Conservation (phyloP, 2,113 vertebrate genomes). For the Bucco capensis region DNA sequence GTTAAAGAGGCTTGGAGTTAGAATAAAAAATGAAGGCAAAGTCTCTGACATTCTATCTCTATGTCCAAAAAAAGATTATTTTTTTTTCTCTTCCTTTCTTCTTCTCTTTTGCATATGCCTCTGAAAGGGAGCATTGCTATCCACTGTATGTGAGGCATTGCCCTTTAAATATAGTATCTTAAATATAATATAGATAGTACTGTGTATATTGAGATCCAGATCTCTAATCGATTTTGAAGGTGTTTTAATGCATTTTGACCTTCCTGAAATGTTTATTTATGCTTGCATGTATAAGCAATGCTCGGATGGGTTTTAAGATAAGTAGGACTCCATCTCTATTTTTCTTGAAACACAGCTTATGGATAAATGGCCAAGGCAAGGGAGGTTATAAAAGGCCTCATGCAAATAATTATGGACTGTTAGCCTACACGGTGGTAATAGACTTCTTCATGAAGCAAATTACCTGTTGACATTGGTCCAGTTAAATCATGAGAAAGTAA, state of each 20-base stretch:
- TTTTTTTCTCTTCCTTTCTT: not conserved
- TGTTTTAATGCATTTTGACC: not conserved
- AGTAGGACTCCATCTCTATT: not conserved
- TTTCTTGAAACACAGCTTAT: not conserved
- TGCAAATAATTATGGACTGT: not conserved
- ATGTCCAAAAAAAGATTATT: not conserved
- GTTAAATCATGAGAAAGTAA: not conserved
- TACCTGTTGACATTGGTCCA: not conserved
- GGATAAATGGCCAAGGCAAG: not conserved
- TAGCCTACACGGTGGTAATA: not conserved
- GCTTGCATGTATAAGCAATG: not conserved
- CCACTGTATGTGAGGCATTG: not conserved
- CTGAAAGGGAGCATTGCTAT: not conserved
- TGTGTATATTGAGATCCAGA: not conserved
- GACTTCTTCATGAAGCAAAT: not conserved
- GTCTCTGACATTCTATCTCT: not conserved
- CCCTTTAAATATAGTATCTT: not conserved
- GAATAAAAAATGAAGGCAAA: not conserved
- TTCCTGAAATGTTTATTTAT: not conserved
- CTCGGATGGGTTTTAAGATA: not conserved
- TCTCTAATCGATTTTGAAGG: not conserved
- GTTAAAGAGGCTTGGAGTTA: not conserved
- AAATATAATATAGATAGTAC: not conserved
- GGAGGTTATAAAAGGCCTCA: not conserved
- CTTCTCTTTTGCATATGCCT: not conserved